Conservation (phyloP, 92 coral and sea anemone genomes). For the Blastomussa wellsi region DNA sequence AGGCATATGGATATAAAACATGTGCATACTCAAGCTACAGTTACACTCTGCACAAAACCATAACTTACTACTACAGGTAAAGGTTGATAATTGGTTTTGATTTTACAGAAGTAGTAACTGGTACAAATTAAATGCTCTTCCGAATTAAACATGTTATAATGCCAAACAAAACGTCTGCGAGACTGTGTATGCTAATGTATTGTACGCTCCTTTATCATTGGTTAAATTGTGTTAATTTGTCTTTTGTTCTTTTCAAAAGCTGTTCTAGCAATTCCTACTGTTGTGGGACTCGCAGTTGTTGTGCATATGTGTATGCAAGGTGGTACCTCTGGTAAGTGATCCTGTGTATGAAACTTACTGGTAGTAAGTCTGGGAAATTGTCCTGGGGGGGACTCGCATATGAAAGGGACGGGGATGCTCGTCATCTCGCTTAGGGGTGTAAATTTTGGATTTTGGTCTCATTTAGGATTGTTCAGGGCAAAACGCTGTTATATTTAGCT, state of each 20-base stretch:
- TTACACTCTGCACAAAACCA: not conserved
- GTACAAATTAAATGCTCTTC: too few relatives aligned
- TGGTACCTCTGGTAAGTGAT: conserved; percentile 96
- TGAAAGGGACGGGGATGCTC: not conserved
- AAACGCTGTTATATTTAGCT: too few relatives aligned
- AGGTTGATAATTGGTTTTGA: not conserved
- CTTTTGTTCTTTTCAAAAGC: conserved; percentile 28
- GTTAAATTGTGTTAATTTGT: not conserved
- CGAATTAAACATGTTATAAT: too few relatives aligned
- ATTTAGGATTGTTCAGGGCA: too few relatives aligned
- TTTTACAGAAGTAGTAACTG: too few relatives aligned
- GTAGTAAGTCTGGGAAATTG: too few relatives aligned
- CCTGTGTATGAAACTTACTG: not conserved
- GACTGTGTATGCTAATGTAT: too few relatives aligned
- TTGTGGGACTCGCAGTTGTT: conserved; percentile 83
- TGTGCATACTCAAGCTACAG: conserved; percentile 56
- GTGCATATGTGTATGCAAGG: conserved; percentile 81
- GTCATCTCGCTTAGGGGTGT: too few relatives aligned
- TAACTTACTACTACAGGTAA: conserved; percentile 52
- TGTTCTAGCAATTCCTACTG: conserved; percentile 86
- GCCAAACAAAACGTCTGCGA: too few relatives aligned
- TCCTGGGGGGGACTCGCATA: not conserved
- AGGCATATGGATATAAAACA: conserved; percentile 57
- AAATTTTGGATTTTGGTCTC: too few relatives aligned
- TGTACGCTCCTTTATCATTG: not conserved